A percentile compares a stretch with the other conserved stretches of the same genome.
Evolutionary conservation across 2,888 invertebrate genomes (phyloP).

Genomic region (Tetragnatha montana): DNA sequence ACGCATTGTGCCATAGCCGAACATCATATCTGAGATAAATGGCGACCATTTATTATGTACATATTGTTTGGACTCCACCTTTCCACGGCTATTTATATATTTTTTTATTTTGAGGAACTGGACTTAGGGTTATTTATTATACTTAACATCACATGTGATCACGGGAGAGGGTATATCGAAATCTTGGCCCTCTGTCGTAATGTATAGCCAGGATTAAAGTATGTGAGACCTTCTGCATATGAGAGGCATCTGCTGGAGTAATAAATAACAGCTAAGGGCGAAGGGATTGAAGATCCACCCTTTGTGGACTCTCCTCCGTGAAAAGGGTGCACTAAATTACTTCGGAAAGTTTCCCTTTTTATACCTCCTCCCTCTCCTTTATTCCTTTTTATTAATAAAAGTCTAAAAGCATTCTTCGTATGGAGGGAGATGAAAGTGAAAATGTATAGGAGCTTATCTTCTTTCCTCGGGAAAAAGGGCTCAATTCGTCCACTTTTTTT

Average conservation of each 20-base stretch:
- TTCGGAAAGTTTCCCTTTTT: conserved; percentile 55
- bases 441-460: conserved; percentile 53
- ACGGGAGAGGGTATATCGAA: conserved; percentile 11
- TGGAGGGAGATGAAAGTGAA: conserved; percentile 34
- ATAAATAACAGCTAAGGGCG: conserved; percentile 43
- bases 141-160: conserved; percentile 28
- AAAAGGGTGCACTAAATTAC: conserved; percentile 57
- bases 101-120: conserved; percentile 45
- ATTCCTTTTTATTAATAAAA: conserved; percentile 58
- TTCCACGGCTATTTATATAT: conserved; percentile 11
- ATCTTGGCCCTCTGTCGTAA: conserved; percentile 32
- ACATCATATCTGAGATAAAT: conserved; percentile 57
- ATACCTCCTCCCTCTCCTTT: conserved; percentile 52
- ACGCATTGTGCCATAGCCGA: conserved; percentile 26
- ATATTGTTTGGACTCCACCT: conserved; percentile 55
- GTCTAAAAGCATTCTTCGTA: conserved; percentile 36
- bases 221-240: conserved; percentile 12
- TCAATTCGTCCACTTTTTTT: conserved; percentile 31
- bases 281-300: conserved; percentile 4
- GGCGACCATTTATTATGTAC: conserved; percentile 51
- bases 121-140: conserved; percentile 60
- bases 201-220: conserved; percentile 43
- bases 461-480: conserved; percentile 30
- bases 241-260: conserved; percentile 10
- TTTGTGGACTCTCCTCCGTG: conserved; percentile 28